Base-by-base conservation (phyloP, 2,797 vertebrate species). In the Margarornis squamiger region DNA sequence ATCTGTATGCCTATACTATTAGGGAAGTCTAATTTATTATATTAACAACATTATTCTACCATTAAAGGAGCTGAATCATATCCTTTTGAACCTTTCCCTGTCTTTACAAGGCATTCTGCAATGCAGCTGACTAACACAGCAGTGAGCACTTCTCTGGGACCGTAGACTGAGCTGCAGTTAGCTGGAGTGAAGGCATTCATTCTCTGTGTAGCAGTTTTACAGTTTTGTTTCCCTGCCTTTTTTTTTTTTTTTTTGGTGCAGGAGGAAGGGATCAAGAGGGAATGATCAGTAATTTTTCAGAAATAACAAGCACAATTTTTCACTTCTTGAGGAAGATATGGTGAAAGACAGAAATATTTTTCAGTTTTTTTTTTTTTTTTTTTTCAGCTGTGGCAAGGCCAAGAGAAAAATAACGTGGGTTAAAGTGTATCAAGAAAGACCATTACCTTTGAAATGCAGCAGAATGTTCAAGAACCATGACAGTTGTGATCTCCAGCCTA, bases 401-500 rank as follows among this genome's bases (percentile, higher is more conserved):
- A 89, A 63, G 6, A 61, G 23, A 26, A 77, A 89, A 87, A 83
- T 49, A 30, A 14, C 23, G n/a, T 22, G 6, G 15, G 18, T 8
- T 72, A 52, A 71, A 83, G 29, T 21, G 12, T 62, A 36, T 27
- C 32, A 63, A 32, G 51, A 65, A 51, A 30, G 32, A 17, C 12
- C 12, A 32, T 62, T 58, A 39, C 22, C n/a, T 61, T 32, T 61
- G 23, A 70, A 38, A 41, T 34, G 23, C 34, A 16, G 12, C 26
- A 68, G 38, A 81, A 68, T 22, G 9, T 27, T 38, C n/a, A 36
- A 67, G 34, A 55, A 76, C 8, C 36, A 39, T 57, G 68, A 12
- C 1, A 0, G 4, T 46, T 3, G 0, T 17, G 3, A 45, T 90
- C 15, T 68, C 41, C 24, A 62, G 38, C n/a, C 23, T 62, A 11